phyloP scores from a whole-genome alignment of 2,797 vertebrate genomes.

The Chaetophractus vellerosus region DNA sequence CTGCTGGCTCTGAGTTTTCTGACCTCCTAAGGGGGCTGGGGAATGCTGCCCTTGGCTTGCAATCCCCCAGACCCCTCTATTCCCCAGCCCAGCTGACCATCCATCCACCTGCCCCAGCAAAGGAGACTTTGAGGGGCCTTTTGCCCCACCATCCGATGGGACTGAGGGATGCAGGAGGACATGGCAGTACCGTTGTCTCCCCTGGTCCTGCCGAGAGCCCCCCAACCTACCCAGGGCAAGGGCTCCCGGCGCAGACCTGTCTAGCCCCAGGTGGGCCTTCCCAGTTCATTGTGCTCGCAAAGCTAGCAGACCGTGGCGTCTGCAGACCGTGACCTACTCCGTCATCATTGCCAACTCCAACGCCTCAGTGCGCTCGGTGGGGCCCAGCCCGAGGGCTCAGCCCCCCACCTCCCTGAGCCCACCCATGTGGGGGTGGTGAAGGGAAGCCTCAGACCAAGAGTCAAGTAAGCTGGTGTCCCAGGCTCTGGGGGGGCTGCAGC shows the following conservation, averaged over 20 bases:
- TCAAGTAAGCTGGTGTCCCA: background rate
- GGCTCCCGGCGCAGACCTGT: background rate
- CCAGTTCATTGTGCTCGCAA: constrained; percentile 38
- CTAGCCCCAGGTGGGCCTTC: constrained; percentile 31
- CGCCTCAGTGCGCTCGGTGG: background rate
- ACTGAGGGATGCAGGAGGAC: background rate
- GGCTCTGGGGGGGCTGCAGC: background rate
- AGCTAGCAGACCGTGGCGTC: constrained; percentile 60
- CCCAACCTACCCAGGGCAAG: background rate
- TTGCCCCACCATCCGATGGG: background rate
- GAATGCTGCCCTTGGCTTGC: background rate
- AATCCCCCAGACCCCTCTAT: background rate
- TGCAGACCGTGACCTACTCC: constrained; percentile 69
- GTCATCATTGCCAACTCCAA: background rate
- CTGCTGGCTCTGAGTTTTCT: background rate
- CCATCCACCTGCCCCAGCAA: background rate
- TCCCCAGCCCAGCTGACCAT: background rate
- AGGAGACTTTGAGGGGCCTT: background rate
- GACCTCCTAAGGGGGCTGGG: background rate
- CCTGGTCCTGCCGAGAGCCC: background rate
- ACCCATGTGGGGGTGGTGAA: background rate
- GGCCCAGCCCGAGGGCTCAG: background rate
- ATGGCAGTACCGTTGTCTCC: background rate
- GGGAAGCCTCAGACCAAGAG: background rate
- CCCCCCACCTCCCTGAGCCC: constrained; percentile 30